Percentiles rank a stretch among this genome's conserved stretches.
phyloP scores from a whole-genome alignment of 1,140 invertebrate genomes.

The Onthophagus taurus region DNA sequence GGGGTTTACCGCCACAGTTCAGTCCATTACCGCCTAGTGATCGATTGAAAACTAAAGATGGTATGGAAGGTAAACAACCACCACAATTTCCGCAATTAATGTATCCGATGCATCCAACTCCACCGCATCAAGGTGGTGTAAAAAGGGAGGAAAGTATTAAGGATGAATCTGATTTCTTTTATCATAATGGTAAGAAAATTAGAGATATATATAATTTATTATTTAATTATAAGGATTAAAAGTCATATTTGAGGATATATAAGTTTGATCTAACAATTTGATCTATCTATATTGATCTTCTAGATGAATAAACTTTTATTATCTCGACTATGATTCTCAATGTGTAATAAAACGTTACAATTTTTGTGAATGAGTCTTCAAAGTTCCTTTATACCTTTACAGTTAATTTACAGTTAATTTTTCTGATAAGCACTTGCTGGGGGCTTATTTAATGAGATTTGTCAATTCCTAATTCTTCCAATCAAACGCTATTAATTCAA shows the following conservation, averaged over 20 bases:
- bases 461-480: too few relatives aligned
- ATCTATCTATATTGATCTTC: not conserved
- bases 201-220: not conserved
- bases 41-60: conserved; percentile 36
- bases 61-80: conserved; percentile 27
- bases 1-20: conserved; percentile 47
- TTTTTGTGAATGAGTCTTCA: too few relatives aligned
- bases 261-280: not conserved
- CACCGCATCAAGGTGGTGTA: conserved; percentile 25
- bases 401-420: too few relatives aligned
- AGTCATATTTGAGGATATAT: not conserved
- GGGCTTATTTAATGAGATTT: too few relatives aligned
- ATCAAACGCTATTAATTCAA: too few relatives aligned
- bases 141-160: conserved; percentile 34
- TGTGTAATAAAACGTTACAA: too few relatives aligned
- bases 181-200: conserved; percentile 51
- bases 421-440: too few relatives aligned
- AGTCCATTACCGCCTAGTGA: conserved; percentile 35
- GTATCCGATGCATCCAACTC: conserved; percentile 32
- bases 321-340: too few relatives aligned
- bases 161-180: conserved; percentile 52
- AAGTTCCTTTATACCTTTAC: too few relatives aligned
- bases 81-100: conserved; percentile 37
- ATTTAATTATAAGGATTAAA: not conserved
- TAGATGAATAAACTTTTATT: too few relatives aligned